Evolutionary conservation across 2,113 vertebrate species (phyloP), one percentile per base, ranked within the genome.

Genomic region (Myodes glareolus): DNA sequence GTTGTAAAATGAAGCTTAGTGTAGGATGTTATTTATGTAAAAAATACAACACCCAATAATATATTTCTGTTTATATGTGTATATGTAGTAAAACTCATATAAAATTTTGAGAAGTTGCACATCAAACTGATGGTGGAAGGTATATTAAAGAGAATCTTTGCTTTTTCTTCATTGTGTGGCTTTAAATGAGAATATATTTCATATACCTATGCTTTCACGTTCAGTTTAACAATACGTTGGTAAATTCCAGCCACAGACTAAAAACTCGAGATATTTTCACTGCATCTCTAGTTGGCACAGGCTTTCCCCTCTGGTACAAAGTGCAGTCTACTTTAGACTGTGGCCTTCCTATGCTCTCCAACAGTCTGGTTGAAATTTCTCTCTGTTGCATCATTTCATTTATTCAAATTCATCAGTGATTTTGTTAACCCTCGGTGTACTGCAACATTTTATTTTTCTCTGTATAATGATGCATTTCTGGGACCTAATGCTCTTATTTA

Each of bases 401-500:
- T 14, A 42, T 72, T 95, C 14, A 94, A 93, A 90, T 68, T 10
- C 33, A 76, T 70, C 39, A 36, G 45, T 8, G 61, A 70, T 81
- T 91, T 58, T 88, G 67, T 88, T 84, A 63, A 14, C 23, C 45
- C 42, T 88, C 45, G 16, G 19, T 55, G 6, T 88, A 55, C 65
- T 12, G 0, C 31, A 75, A 9, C 23, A 75, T 70, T 98, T 98
- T 98, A 97, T 98, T 98, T 98, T 98, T 98, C 98, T 98, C 98
- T 98, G 98, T 98, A 98, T 97, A 94, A 97, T 36, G 61, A 67
- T 10, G 23, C 17, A 14, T 50, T 68, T 4, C 16, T 50, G 42
- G 10, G 10, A 29, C 0, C 98, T 98, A 98, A 98, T 98, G 97
- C 98, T 98, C 96, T 98, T 97, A 98, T 97, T 96, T 97, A 97